A percentile compares a stretch with the other conserved stretches of the same genome.
phyloP scores from a whole-genome alignment of 2,113 vertebrate species.

The Perca schrenkii region DNA sequence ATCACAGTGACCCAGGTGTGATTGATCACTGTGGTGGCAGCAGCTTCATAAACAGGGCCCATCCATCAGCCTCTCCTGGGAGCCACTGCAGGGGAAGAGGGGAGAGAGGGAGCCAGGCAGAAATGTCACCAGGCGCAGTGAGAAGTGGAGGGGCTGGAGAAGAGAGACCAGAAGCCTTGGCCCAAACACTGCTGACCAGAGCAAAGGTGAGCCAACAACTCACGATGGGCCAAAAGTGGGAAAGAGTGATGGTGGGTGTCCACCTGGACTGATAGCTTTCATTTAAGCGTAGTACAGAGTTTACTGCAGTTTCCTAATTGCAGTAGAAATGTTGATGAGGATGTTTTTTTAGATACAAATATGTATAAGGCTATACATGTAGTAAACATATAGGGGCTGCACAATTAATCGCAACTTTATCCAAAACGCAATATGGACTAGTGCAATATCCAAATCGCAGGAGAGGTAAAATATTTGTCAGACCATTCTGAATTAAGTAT shows the following conservation, averaged over 20 bases:
- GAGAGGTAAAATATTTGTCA: too few species aligned
- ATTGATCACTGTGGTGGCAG: slow-evolving; percentile 84
- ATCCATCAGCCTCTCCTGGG: slow-evolving; percentile 85
- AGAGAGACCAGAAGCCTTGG: slow-evolving; percentile 55
- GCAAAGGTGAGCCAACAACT: slow-evolving; percentile 61
- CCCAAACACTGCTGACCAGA: slow-evolving; percentile 73
- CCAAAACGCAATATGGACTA: too few species aligned
- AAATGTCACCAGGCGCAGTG: slow-evolving; percentile 75
- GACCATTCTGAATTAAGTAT: too few species aligned
- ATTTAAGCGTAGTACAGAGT: slow-evolving; percentile 4
- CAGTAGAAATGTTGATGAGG: neutral
- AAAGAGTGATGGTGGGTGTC: slow-evolving; percentile 39
- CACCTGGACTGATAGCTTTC: neutral
- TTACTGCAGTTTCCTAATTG: neutral
- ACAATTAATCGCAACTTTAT: too few species aligned
- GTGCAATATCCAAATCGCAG: too few species aligned
- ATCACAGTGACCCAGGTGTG: slow-evolving; percentile 72
- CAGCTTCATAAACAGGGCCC: slow-evolving; percentile 83
- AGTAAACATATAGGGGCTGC: neutral
- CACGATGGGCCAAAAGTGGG: slow-evolving; percentile 37
- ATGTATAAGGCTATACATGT: neutral
- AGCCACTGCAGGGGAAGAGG: slow-evolving; percentile 57
- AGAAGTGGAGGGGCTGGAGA: slow-evolving; percentile 43
- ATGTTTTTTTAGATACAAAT: neutral
- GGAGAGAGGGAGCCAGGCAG: slow-evolving; percentile 58